phyloP scores from a whole-genome alignment of 92 coral and sea anemone genomes.

The Bergia puertoricense region DNA sequence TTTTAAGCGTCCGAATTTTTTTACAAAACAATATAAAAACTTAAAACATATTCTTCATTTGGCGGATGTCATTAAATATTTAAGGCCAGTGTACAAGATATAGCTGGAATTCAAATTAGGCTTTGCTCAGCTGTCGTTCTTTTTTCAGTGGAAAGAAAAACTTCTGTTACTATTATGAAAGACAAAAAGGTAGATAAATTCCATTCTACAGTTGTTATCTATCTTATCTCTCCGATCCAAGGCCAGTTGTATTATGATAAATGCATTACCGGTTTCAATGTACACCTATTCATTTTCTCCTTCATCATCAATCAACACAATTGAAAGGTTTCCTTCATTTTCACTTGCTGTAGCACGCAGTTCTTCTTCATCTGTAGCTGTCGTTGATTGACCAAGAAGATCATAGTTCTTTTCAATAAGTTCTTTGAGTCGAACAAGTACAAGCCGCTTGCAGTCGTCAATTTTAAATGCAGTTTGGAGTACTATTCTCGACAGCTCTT shows the following conservation, averaged over 20 bases:
- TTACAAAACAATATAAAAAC: too few species aligned
- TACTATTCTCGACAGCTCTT: too few species aligned
- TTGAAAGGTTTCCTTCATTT: slow-evolving; percentile 44
- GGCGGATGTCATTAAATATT: too few species aligned
- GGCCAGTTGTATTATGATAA: slow-evolving; percentile 19
- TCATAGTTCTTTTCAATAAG: slow-evolving; percentile 41
- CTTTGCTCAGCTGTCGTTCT: too few species aligned
- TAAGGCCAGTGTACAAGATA: too few species aligned
- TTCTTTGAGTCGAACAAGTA: slow-evolving; percentile 32
- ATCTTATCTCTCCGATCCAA: slow-evolving; percentile 9
- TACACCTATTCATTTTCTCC: not conserved
- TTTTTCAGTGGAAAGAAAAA: not conserved
- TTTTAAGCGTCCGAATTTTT: too few species aligned
- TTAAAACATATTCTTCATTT: too few species aligned
- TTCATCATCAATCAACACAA: slow-evolving; percentile 45
- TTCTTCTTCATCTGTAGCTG: slow-evolving; percentile 43
- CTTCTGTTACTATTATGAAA: slow-evolving; percentile 26
- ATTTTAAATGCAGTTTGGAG: too few species aligned
- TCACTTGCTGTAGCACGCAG: slow-evolving; percentile 25
- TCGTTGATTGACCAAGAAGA: slow-evolving; percentile 23
- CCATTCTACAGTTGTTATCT: not conserved
- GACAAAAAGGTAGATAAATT: not conserved
- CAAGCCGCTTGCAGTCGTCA: slow-evolving; percentile 28
- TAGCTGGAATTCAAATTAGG: too few species aligned
- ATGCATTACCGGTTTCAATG: slow-evolving; percentile 34